Evolutionary conservation across 2,797 vertebrate species (phyloP).

Genomic region (Phyllotis vaccarum): DNA sequence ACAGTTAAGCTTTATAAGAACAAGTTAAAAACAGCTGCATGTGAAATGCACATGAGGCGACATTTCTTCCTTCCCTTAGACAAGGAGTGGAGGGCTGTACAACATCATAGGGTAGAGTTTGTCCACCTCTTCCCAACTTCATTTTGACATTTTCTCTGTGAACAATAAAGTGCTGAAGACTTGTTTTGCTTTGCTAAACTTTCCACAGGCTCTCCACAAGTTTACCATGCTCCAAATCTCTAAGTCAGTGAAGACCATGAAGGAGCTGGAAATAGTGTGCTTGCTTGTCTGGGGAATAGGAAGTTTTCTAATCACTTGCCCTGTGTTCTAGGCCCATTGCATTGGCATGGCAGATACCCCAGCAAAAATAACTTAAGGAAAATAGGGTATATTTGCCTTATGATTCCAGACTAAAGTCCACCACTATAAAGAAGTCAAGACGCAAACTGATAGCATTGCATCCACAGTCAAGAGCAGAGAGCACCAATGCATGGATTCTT

Average conservation of each 20-base stretch:
- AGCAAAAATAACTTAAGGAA: not conserved
- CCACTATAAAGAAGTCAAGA: not conserved
- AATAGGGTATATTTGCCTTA: not conserved
- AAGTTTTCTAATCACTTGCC: not conserved
- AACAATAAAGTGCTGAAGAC: not conserved
- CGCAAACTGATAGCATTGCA: not conserved
- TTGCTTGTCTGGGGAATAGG: not conserved
- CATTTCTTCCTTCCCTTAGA: constrained; percentile 2
- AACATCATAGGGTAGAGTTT: not conserved
- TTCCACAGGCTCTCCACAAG: not conserved
- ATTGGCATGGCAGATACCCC: not conserved
- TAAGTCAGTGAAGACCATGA: not conserved
- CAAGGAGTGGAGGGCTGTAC: not conserved
- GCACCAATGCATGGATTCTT: not conserved
- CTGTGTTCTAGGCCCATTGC: not conserved
- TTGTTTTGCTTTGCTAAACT: too few species aligned
- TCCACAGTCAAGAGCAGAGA: not conserved
- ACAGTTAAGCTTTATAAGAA: constrained; percentile 71
- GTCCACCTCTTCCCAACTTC: not conserved
- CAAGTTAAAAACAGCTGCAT: constrained; percentile 61
- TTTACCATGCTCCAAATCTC: not conserved
- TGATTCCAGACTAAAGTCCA: not conserved
- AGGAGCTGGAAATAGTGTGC: not conserved
- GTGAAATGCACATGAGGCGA: not conserved
- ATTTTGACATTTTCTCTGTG: not conserved